Percentiles rank a stretch among this genome's conserved stretches.
These are phyloP conservation scores for Nudaria mundana DNA, from an alignment of 2,888 invertebrate species.

Conservation along the genomic window DNA sequence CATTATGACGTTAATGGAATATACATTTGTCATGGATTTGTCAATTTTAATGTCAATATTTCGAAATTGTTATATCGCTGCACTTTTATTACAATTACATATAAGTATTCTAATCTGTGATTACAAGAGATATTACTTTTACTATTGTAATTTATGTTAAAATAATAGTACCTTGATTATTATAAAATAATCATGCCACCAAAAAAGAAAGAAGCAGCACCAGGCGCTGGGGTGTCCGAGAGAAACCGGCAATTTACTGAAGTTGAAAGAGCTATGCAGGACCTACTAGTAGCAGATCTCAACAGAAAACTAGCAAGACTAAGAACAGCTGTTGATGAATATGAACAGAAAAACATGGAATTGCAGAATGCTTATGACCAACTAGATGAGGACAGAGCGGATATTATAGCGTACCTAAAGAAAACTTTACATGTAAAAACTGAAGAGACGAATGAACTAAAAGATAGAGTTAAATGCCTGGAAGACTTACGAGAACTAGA, in stretches of 20 bases:
- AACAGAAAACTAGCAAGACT: conserved; percentile 90
- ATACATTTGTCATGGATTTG: no score
- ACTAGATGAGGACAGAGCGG: conserved; percentile 90
- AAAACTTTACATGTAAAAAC: conserved; percentile 86
- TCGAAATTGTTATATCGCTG: no score
- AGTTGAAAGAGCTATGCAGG: conserved; percentile 90
- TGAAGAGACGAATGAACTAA: conserved; percentile 82
- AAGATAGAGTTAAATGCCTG: conserved; percentile 87
- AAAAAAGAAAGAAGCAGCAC: conserved; percentile 1
- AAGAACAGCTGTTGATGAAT: conserved; percentile 81
- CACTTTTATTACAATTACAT: no score
- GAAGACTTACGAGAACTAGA: conserved; percentile 86
- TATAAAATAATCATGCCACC: conserved; percentile 3
- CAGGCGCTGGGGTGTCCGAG: neutral
- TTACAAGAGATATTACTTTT: neutral
- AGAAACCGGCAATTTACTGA: conserved; percentile 72
- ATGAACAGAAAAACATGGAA: conserved; percentile 87
- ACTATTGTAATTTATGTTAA: neutral
- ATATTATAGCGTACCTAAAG: conserved; percentile 91
- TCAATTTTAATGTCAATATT: no score
- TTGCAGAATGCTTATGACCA: conserved; percentile 82
- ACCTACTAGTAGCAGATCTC: conserved; percentile 90
- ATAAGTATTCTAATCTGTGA: no score
- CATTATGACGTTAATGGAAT: no score
- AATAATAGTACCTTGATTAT: no score